These are phyloP conservation scores for Phaedon cochleariae DNA, from an alignment of 2,888 invertebrate species.

Conservation along the genomic window DNA sequence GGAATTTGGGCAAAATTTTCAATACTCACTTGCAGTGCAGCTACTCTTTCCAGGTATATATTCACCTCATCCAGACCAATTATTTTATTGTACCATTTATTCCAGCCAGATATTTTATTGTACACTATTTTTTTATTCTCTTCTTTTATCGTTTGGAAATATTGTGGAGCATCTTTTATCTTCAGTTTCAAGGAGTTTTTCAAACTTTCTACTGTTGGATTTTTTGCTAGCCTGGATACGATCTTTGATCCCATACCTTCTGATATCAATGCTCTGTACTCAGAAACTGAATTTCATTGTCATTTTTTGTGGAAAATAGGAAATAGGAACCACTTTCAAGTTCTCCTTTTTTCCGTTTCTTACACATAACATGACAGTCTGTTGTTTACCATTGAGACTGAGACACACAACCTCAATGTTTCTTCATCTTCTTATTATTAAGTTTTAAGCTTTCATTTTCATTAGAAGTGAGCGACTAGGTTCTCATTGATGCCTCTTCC, in stretches of 20 bases:
- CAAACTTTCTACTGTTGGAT: constrained; percentile 33
- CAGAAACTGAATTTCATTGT: too few relatives aligned
- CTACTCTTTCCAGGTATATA: constrained; percentile 76
- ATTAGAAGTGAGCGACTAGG: too few relatives aligned
- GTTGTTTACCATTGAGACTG: too few relatives aligned
- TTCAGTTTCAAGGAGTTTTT: constrained; percentile 43
- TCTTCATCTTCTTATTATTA: neutral
- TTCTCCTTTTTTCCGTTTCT: too few relatives aligned
- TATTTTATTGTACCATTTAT: constrained; percentile 74
- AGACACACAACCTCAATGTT: neutral
- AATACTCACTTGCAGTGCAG: constrained; percentile 69
- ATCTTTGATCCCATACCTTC: neutral
- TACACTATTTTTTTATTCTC: constrained; percentile 64
- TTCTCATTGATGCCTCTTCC: too few relatives aligned
- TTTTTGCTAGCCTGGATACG: neutral
- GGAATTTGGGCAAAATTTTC: neutral
- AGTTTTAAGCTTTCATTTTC: too few relatives aligned
- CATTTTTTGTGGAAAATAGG: too few relatives aligned
- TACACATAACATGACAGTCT: too few relatives aligned
- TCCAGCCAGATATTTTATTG: constrained; percentile 78
- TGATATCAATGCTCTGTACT: neutral
- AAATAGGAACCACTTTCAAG: too few relatives aligned
- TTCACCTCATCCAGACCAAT: constrained; percentile 82
- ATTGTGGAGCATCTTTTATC: constrained; percentile 46
- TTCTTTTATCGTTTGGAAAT: constrained; percentile 44